Conservation (phyloP, 2,113 vertebrate species). For the Brachyhypopomus occidentalis region DNA sequence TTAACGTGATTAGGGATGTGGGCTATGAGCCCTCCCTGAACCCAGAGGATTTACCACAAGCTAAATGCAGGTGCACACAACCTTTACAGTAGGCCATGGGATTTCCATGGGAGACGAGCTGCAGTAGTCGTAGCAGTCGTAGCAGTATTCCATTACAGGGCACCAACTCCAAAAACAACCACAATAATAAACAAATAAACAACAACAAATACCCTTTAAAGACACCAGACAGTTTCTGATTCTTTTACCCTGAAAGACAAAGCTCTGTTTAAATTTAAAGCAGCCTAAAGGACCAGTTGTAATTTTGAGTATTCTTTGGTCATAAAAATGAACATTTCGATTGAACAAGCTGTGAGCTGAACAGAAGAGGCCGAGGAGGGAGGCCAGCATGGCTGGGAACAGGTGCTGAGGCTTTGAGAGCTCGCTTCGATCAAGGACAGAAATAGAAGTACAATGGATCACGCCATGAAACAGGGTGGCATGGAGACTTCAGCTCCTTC, state of each 20-base stretch:
- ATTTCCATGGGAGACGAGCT: slow-evolving; percentile 48
- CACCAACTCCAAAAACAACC: neutral
- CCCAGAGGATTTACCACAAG: slow-evolving; percentile 53
- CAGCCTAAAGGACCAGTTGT: too few species aligned
- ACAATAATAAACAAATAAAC: too few species aligned
- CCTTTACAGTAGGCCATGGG: slow-evolving; percentile 39
- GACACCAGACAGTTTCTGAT: too few species aligned
- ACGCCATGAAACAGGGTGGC: slow-evolving; percentile 63
- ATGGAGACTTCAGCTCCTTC: slow-evolving; percentile 62
- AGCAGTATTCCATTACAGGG: neutral
- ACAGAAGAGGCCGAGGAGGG: neutral
- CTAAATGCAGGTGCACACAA: slow-evolving; percentile 45
- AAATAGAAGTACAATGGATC: slow-evolving; percentile 74
- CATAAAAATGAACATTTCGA: neutral
- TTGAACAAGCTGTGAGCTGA: neutral
- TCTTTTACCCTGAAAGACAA: too few species aligned
- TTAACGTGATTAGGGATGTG: slow-evolving; percentile 60
- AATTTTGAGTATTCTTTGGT: too few species aligned
- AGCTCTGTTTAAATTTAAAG: too few species aligned
- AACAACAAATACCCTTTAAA: too few species aligned
- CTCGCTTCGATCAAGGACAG: slow-evolving; percentile 57
- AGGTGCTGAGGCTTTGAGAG: slow-evolving; percentile 65
- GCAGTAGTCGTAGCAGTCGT: neutral
- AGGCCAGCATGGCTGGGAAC: slow-evolving; percentile 62
- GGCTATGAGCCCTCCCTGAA: slow-evolving; percentile 45